These are phyloP conservation scores for Brachyhypopomus occidentalis DNA, from an alignment of 2,113 vertebrate genomes.

Conservation along the genomic window DNA sequence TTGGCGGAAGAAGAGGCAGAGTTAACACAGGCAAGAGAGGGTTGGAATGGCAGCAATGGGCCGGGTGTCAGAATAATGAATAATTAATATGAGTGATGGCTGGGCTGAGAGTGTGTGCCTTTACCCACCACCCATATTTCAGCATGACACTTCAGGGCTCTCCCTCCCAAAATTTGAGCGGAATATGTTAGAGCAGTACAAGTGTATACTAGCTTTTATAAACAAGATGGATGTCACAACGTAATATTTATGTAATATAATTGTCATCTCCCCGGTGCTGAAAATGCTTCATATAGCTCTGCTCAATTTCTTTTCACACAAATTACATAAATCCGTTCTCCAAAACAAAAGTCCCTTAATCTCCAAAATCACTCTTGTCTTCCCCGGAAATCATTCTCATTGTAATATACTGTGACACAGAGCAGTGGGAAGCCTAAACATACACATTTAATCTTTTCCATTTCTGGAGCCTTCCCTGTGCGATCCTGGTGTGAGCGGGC, in stretches of 20 bases:
- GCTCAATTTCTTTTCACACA: background rate
- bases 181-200: constrained; percentile 17
- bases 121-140: constrained; percentile 42
- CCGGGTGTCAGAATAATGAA: constrained; percentile 51
- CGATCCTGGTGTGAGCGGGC: constrained; percentile 21
- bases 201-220: constrained; percentile 19
- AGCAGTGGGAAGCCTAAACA: constrained; percentile 43
- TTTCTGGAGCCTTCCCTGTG: constrained; percentile 37
- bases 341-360: background rate
- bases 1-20: constrained; percentile 45
- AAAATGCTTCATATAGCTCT: background rate
- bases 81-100: constrained; percentile 53
- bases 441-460: constrained; percentile 45
- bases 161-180: constrained; percentile 26
- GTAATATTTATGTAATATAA: constrained; percentile 2
- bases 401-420: constrained; percentile 39
- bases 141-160: constrained; percentile 39
- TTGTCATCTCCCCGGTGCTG: background rate
- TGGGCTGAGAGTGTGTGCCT: constrained; percentile 25
- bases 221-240: constrained; percentile 6
- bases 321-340: constrained; percentile 15
- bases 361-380: constrained; percentile 24
- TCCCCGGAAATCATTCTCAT: constrained; percentile 25
- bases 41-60: constrained; percentile 49
- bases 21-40: constrained; percentile 45